Evolutionary conservation across 2,888 invertebrate genomes (phyloP).

Genomic region (Trissolcus brochymenae): DNA sequence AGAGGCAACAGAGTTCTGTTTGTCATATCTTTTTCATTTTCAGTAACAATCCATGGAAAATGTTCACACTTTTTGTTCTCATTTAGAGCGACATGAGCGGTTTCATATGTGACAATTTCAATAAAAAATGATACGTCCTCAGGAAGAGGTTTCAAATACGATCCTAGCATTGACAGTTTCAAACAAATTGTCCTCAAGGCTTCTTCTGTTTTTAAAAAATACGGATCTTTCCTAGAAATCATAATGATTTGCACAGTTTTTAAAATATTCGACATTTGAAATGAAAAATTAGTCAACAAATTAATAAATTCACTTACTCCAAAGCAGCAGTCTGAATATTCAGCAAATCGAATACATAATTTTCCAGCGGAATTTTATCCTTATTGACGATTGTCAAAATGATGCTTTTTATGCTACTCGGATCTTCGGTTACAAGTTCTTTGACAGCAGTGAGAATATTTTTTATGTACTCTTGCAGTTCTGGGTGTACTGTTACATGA

Average conservation of each 20-base stretch:
- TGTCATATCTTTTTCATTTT: constrained; percentile 62
- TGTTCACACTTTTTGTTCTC: constrained; percentile 78
- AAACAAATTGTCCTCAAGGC: constrained; percentile 80
- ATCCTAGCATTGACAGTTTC: constrained; percentile 78
- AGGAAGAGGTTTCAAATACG: constrained; percentile 78
- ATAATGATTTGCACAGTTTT: constrained; percentile 8
- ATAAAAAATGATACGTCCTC: constrained; percentile 81
- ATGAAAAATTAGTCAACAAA: constrained; percentile 8
- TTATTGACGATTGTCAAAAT: constrained; percentile 78
- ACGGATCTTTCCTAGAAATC: constrained; percentile 78
- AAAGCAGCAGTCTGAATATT: constrained; percentile 61
- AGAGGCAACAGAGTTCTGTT: constrained; percentile 76
- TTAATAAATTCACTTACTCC: constrained; percentile 62
- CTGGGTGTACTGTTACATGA: constrained; percentile 81
- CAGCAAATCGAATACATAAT: constrained; percentile 77
- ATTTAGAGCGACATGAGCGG: constrained; percentile 78
- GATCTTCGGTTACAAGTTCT: constrained; percentile 77
- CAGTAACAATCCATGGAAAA: constrained; percentile 77
- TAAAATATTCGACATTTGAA: not conserved
- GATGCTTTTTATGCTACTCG: constrained; percentile 77
- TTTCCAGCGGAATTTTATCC: constrained; percentile 75
- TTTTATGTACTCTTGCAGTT: constrained; percentile 79
- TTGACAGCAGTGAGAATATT: constrained; percentile 66
- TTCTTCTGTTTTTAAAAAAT: constrained; percentile 81
- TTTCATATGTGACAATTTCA: constrained; percentile 80